Evolutionary conservation across 1,140 invertebrate species (phyloP).

Genomic region (Dreissena polymorpha): DNA sequence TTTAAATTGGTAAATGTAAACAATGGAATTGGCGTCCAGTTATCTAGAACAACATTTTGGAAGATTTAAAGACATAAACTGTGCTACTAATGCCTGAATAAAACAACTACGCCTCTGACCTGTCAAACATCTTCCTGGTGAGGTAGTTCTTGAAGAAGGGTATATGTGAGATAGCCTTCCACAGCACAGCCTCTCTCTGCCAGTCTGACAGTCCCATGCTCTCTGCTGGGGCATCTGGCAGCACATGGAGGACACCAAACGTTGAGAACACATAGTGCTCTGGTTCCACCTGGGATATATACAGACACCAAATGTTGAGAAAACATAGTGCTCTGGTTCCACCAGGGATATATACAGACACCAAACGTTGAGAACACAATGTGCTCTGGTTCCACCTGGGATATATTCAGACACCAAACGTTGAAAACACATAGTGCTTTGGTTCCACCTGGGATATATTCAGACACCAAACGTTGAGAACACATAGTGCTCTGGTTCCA

Average conservation of each 20-base stretch:
- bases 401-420: too few relatives aligned
- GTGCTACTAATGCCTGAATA: too few relatives aligned
- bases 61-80: too few relatives aligned
- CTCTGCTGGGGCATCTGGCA: slow-evolving; percentile 71
- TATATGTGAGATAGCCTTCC: slow-evolving; percentile 73
- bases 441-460: too few relatives aligned
- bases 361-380: too few relatives aligned
- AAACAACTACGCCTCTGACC: slow-evolving; percentile 56
- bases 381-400: too few relatives aligned
- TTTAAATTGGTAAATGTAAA: too few relatives aligned
- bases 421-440: too few relatives aligned
- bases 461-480: too few relatives aligned
- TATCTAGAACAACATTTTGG: too few relatives aligned
- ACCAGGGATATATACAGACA: slow-evolving; percentile 57
- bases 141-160: slow-evolving; percentile 79
- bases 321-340: slow-evolving; percentile 76
- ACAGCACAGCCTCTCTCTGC: slow-evolving; percentile 77
- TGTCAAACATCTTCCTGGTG: slow-evolving; percentile 71
- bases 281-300: slow-evolving; percentile 62
- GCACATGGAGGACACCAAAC: slow-evolving; percentile 78
- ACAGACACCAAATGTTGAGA: slow-evolving; percentile 52
- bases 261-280: slow-evolving; percentile 79
- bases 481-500: too few relatives aligned
- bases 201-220: slow-evolving; percentile 75
- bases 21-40: too few relatives aligned